A percentile compares a stretch with the other conserved stretches of the same genome.
phyloP scores from a whole-genome alignment of 2,888 invertebrate genomes.

The Agrotis puta region DNA sequence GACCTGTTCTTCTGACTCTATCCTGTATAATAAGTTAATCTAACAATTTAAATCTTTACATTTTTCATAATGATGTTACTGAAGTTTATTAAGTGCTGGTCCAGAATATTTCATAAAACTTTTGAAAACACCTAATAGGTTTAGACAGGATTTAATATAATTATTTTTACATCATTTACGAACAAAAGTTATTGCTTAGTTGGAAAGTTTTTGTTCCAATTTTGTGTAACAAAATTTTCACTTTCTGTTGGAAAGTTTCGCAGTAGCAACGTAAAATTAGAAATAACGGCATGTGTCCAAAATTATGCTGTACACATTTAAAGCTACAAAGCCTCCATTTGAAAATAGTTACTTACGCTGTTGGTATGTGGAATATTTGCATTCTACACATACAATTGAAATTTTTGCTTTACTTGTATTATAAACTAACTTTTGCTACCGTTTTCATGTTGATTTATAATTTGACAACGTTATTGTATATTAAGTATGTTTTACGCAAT shows the following conservation, averaged over 20 bases:
- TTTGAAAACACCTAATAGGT: constrained; percentile 3
- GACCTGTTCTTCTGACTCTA: too few species aligned
- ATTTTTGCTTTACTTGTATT: too few species aligned
- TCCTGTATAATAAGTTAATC: too few species aligned
- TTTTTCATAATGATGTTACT: neutral
- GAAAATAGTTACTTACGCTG: neutral
- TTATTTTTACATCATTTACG: constrained; percentile 16
- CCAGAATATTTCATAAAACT: constrained; percentile 2
- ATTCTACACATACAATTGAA: too few species aligned
- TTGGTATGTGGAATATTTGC: too few species aligned
- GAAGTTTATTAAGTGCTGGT: neutral
- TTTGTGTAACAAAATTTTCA: neutral
- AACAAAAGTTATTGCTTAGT: too few species aligned
- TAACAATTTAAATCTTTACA: neutral
- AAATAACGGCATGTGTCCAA: neutral
- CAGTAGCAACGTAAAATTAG: neutral
- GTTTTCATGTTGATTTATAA: too few species aligned
- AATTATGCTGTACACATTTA: neutral
- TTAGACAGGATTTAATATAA: neutral
- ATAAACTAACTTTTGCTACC: too few species aligned
- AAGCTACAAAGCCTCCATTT: neutral
- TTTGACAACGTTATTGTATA: too few species aligned
- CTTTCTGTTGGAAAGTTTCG: neutral
- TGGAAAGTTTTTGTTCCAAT: neutral
- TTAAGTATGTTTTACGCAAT: too few species aligned